phyloP scores from a whole-genome alignment of 2,797 vertebrate species.

The Tarsius wallacei region DNA sequence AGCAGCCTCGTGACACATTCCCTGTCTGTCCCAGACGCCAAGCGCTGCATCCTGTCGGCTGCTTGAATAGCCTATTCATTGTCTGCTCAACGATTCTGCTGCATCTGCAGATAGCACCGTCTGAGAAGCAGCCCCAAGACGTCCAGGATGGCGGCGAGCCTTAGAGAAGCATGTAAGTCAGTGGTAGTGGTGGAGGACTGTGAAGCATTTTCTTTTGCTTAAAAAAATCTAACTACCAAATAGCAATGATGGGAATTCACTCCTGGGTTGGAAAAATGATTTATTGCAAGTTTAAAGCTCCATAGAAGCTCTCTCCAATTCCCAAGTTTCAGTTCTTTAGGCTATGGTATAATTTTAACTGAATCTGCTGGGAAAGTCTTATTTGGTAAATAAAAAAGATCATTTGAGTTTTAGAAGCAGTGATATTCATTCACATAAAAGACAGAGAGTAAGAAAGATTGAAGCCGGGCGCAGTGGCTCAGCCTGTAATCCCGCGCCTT shows the following conservation, averaged over 20 bases:
- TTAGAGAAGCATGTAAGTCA: not conserved
- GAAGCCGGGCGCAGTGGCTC: too few relatives aligned
- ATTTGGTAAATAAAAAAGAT: constrained; percentile 20
- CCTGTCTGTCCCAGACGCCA: not conserved
- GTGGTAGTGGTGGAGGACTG: not conserved
- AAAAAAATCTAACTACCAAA: not conserved
- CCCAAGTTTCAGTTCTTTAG: not conserved
- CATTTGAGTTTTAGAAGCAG: not conserved
- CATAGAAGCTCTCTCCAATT: not conserved
- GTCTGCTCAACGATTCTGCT: constrained; percentile 21
- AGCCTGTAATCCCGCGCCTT: too few relatives aligned
- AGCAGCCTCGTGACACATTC: not conserved
- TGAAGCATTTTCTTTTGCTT: constrained; percentile 11
- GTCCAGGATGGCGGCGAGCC: not conserved
- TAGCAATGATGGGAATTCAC: not conserved
- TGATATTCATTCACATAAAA: not conserved
- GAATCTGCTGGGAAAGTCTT: not conserved
- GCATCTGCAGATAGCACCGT: not conserved
- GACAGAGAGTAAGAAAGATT: not conserved
- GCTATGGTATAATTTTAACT: not conserved
- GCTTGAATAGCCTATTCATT: not conserved
- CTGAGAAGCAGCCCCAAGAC: constrained; percentile 25
- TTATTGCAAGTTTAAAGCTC: not conserved
- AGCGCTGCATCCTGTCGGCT: not conserved
- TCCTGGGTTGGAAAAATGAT: not conserved